Evolutionary conservation across 2,888 invertebrate genomes (phyloP).

Genomic region (Anodontia alba): DNA sequence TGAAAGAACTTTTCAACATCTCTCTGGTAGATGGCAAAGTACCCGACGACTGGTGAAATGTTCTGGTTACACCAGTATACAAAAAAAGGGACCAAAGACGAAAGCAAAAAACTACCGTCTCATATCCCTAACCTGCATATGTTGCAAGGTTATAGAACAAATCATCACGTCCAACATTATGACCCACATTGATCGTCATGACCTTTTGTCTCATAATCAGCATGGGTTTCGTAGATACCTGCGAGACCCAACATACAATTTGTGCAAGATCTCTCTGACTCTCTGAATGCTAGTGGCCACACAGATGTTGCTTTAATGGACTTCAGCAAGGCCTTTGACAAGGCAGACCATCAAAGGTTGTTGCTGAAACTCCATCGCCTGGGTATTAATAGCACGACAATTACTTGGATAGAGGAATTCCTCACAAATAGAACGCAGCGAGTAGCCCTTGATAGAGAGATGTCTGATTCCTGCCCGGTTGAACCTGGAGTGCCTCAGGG

Average conservation of each 20-base stretch:
- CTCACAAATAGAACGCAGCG: neutral
- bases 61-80: no score
- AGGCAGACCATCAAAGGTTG: no score
- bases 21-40: no score
- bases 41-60: no score
- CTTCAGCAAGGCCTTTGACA: no score
- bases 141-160: no score
- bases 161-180: no score
- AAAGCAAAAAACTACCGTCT: no score
- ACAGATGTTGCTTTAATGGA: no score
- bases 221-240: neutral
- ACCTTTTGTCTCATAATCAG: neutral
- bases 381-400: neutral
- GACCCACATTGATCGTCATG: neutral
- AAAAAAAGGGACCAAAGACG: no score
- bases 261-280: neutral
- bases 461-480: neutral
- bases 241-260: neutral
- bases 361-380: neutral
- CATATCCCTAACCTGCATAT: no score
- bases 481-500: neutral
- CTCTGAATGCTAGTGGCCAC: neutral
- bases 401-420: neutral
- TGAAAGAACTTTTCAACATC: no score
- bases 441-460: neutral